phyloP scores from a whole-genome alignment of 2,113 vertebrate genomes.

The Chlamydotis undulata region DNA sequence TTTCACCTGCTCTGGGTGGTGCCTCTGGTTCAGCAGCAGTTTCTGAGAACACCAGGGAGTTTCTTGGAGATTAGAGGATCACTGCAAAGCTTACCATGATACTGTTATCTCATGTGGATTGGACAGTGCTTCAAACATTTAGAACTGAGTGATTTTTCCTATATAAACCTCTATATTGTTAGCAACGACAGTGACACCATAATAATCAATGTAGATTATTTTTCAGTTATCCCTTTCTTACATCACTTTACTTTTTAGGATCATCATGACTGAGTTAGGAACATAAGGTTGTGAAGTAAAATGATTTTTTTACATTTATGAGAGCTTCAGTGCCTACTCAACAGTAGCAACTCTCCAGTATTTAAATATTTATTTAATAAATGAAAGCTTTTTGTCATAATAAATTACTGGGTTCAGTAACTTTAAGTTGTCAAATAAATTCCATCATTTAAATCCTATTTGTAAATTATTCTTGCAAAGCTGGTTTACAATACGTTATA shows the following conservation, averaged over 20 bases:
- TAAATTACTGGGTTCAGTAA: constrained; percentile 4
- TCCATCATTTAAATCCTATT: constrained; percentile 11
- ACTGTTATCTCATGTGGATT: too few species aligned
- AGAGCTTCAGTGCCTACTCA: not conserved
- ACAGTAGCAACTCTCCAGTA: not conserved
- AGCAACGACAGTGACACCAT: not conserved
- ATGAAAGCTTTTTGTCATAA: not conserved
- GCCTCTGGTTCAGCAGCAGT: not conserved
- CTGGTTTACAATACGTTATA: constrained; percentile 9
- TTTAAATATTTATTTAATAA: constrained; percentile 18
- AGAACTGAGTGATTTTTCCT: not conserved
- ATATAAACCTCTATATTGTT: not conserved
- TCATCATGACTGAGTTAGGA: not conserved
- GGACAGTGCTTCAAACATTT: not conserved
- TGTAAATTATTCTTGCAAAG: constrained; percentile 26
- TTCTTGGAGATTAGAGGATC: not conserved
- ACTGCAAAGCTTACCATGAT: not conserved
- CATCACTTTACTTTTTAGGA: not conserved
- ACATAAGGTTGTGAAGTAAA: not conserved
- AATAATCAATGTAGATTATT: not conserved
- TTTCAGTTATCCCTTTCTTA: not conserved
- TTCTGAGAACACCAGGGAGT: not conserved
- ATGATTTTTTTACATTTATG: not conserved
- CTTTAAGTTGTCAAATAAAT: not conserved
- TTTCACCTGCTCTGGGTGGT: not conserved